Evolutionary conservation across 2,113 vertebrate genomes (phyloP).

Genomic region (Rafetus swinhoei): DNA sequence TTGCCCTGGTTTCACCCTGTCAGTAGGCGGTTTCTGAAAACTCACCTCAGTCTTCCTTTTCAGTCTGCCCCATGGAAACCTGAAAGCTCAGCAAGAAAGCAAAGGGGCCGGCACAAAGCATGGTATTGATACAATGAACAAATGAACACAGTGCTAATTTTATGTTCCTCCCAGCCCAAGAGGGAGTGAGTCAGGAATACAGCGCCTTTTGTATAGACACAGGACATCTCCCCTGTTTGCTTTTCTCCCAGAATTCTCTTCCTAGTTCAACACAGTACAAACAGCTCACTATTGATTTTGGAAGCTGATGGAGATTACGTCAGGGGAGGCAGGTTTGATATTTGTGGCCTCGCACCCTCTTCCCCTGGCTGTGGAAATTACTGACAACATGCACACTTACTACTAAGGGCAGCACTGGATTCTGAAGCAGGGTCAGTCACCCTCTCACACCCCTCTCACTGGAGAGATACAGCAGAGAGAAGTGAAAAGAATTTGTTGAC

Average conservation of each 20-base stretch:
- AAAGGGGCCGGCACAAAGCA: background rate
- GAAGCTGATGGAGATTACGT: conserved; percentile 28
- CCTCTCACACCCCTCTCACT: fast-evolving
- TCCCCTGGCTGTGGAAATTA: conserved; percentile 12
- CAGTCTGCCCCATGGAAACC: conserved; percentile 10
- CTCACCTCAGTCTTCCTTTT: background rate
- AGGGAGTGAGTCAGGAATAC: conserved; percentile 36
- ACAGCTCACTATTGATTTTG: conserved; percentile 65
- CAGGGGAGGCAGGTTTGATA: conserved; percentile 11
- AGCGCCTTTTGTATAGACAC: conserved; percentile 28
- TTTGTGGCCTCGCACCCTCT: background rate
- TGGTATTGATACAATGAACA: conserved; percentile 49
- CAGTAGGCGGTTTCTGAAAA: conserved; percentile 43
- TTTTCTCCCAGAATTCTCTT: conserved; percentile 66
- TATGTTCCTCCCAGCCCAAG: conserved; percentile 12
- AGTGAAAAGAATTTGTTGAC: background rate
- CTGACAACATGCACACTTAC: fast-evolving
- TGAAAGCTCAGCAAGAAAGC: conserved; percentile 23
- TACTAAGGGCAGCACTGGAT: fast-evolving
- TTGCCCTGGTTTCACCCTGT: conserved; percentile 28
- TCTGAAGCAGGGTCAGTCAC: background rate
- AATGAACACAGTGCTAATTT: conserved; percentile 51
- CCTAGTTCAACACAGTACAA: conserved; percentile 19
- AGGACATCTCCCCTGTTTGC: conserved; percentile 56
- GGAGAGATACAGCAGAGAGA: fast-evolving